A percentile compares a stretch with the other conserved stretches of the same genome.
Conservation (phyloP, 2,113 vertebrate genomes). For the Dipodomys ordii region DNA sequence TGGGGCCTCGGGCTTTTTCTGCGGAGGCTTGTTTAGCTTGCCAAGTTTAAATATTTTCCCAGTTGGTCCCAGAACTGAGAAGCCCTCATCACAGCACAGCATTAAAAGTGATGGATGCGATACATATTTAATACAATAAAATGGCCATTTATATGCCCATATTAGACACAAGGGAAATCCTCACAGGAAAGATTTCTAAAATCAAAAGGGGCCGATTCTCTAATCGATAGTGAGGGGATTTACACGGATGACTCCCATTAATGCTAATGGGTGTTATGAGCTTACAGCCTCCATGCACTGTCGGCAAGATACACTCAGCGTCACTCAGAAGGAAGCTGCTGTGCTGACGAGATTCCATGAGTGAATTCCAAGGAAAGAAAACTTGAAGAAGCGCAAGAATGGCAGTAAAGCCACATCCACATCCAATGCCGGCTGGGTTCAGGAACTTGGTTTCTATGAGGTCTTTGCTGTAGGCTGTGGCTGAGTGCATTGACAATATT, state of each 20-base stretch:
- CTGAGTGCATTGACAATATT: neutral
- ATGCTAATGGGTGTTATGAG: slow-evolving; percentile 76
- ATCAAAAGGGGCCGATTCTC: slow-evolving; percentile 83
- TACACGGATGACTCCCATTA: slow-evolving; percentile 78
- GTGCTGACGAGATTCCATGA: slow-evolving; percentile 47
- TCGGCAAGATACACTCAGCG: slow-evolving; percentile 60
- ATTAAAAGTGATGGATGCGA: slow-evolving; percentile 90
- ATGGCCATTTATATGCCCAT: slow-evolving; percentile 88
- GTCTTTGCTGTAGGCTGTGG: neutral
- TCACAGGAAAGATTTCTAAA: slow-evolving; percentile 85
- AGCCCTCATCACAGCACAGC: slow-evolving; percentile 87
- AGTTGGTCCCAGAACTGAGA: slow-evolving; percentile 86
- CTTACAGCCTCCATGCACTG: slow-evolving; percentile 66
- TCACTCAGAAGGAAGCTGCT: slow-evolving; percentile 42
- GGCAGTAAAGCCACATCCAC: neutral
- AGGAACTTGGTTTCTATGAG: neutral
- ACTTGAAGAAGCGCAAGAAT: slow-evolving; percentile 10
- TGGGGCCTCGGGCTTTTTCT: slow-evolving; percentile 85
- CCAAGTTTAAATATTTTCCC: slow-evolving; percentile 89
- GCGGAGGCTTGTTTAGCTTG: slow-evolving; percentile 86
- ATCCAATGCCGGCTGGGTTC: neutral
- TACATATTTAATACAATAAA: slow-evolving; percentile 91
- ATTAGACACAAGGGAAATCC: slow-evolving; percentile 88
- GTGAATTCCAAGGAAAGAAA: slow-evolving; percentile 34
- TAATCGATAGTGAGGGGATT: slow-evolving; percentile 81